Evolutionary conservation across 2,888 invertebrate species (phyloP), one percentile per base, ranked within the genome.

Genomic region (Crepidodera aurea): DNA sequence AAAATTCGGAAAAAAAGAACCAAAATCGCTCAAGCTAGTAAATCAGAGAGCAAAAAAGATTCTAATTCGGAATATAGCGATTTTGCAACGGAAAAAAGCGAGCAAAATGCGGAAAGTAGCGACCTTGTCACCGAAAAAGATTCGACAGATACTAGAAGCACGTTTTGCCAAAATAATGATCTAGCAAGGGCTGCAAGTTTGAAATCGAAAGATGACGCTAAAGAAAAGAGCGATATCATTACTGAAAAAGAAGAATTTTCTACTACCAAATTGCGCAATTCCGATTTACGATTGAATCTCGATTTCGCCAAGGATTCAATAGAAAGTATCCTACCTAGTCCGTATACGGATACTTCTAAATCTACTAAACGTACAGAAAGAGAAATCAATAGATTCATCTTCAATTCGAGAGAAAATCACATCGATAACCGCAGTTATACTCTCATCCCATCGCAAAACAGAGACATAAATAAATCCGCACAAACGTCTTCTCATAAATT

Each of bases 401-500:
- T 4, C 22, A 6, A 22, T 22, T 22, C 22, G 3, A 22, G 6
- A 22, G 22, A 22, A 22, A 4, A 4, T 6, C 2, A 22, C 2
- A 22, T 2, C 6, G 2, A 22, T 6, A 4, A 4, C 22, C 2
- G 6, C 2, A 22, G 22, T 22, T 22, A 22, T 6, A 22, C 22
- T 22, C 3, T 22, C 3, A 22, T 22, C 6, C 22, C 22, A 2
- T 22, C 22, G 22, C 22, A 22, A 22, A 2, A 2, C 2, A 37
- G 15, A 37, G 37, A 37, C 5, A 13, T 37, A 2, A n/a, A 46
- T 27, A 46, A 46, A 27, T 27, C 27, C 15, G 25, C 13, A 16
- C 48, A 48, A 48, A 48, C 48, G 1, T 48, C 48, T 8, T 29
- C 1, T 29, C 27, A 15, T 10, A 48, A 40, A 18, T 40, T 40